Percentiles rank a stretch among this genome's conserved stretches.
Evolutionary conservation across 1,140 invertebrate species (phyloP).

Genomic region (Drosophila sp.): DNA sequence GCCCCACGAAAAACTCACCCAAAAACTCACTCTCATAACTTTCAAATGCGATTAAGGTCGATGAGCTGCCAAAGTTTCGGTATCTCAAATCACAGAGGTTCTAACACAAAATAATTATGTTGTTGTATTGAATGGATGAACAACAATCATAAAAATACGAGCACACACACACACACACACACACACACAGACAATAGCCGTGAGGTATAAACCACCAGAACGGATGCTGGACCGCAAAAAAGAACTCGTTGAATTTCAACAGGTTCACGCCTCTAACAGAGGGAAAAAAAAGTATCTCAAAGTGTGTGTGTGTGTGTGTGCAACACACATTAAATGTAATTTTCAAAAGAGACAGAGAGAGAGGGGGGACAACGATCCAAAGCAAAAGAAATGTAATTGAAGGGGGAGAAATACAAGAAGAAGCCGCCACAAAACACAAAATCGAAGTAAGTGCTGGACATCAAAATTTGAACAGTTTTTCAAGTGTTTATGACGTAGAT

Average conservation of each 20-base stretch:
- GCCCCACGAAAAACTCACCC: conserved; percentile 31
- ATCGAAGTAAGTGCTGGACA: conserved; percentile 61
- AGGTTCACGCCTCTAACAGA: conserved; percentile 72
- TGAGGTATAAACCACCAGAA: conserved; percentile 25
- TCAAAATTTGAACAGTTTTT: conserved; percentile 74
- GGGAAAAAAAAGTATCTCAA: conserved; percentile 20
- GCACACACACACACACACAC: conserved; percentile 18
- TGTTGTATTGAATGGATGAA: conserved; percentile 35
- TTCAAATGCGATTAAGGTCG: conserved; percentile 75
- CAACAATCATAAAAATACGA: conserved; percentile 37
- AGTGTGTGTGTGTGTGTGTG: conserved; percentile 38
- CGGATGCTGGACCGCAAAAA: conserved; percentile 39
- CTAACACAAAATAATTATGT: conserved; percentile 62
- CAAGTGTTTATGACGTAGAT: conserved; percentile 61
- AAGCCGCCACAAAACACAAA: conserved; percentile 43
- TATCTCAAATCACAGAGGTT: conserved; percentile 63
- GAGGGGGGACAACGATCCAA: neutral
- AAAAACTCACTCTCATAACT: conserved; percentile 46
- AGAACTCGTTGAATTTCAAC: conserved; percentile 62
- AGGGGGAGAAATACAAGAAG: conserved; percentile 27
- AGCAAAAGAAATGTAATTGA: conserved; percentile 14
- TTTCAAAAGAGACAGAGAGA: conserved; percentile 34
- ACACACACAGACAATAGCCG: conserved; percentile 27
- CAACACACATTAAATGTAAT: conserved; percentile 70
- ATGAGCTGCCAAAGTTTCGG: conserved; percentile 45